phyloP scores from a whole-genome alignment of 2,113 vertebrate genomes.

The Cyprinus carpio region DNA sequence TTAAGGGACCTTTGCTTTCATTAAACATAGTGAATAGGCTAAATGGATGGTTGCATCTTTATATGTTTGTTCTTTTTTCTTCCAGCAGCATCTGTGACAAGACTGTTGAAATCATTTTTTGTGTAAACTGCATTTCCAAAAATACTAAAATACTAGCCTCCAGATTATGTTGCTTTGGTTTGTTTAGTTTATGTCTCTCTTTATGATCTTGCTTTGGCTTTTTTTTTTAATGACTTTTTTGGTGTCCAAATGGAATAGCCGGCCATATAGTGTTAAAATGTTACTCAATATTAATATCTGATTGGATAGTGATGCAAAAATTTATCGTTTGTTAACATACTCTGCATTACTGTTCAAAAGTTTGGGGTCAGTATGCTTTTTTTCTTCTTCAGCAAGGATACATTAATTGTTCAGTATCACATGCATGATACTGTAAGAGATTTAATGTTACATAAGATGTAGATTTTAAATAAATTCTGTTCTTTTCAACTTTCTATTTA shows the following conservation, averaged over 20 bases:
- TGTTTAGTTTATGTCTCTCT: background rate
- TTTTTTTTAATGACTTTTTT: background rate
- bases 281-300: too few species aligned
- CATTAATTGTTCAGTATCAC: background rate
- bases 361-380: background rate
- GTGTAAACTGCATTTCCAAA: too few species aligned
- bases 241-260: background rate
- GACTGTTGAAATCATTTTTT: background rate
- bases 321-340: background rate
- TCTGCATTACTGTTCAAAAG: background rate
- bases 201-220: background rate
- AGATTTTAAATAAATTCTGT: background rate
- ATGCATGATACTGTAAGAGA: background rate
- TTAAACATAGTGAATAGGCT: background rate
- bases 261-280: background rate
- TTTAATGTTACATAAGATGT: background rate
- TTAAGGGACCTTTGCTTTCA: slow-evolving; percentile 12
- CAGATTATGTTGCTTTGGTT: background rate
- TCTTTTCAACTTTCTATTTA: background rate
- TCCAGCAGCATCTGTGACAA: background rate
- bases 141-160: background rate
- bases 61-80: slow-evolving; percentile 6
- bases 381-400: background rate
- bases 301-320: background rate
- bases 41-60: background rate